Evolutionary conservation across 2,888 invertebrate species (phyloP), one percentile per base, ranked within the genome.

Genomic region (Heteropelma amictum): DNA sequence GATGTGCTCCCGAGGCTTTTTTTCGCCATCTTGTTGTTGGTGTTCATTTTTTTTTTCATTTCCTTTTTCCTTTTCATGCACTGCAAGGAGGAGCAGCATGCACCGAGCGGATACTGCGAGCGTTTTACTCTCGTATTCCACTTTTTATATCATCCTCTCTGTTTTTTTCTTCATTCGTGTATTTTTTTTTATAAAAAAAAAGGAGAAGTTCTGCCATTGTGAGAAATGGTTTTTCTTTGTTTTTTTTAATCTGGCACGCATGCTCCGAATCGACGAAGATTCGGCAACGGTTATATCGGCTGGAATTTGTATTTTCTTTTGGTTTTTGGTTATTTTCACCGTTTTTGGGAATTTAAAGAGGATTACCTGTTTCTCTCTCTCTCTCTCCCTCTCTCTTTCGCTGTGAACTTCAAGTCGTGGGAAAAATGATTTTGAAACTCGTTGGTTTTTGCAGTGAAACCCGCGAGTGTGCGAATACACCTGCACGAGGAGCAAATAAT

Each of bases 381-480:
- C n/a, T n/a, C n/a, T n/a, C n/a, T n/a, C n/a, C n/a, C n/a, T n/a
- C n/a, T n/a, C n/a, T n/a, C 10, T 26, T 14, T 63, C 8, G 10
- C 7, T 30, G 0, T 21, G 21, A 35, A n/a, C 12, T 19, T 23
- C 14, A 6, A 21, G 2, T 6, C 4, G 4, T 1, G 14, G n/a
- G 23, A 23, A 23, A 56, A n/a, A 19, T 2, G 19, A 30, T 30
- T 53, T 53, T 33, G 8, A 19, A 3, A 12, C 26, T 12, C 10
- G 21, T 21, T 4, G 21, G 17, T 23, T 47, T 28, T 73, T 38
- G 10, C 90, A 96, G 96, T 96, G 83, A 96, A 95, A 89, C 96
- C 96, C 3, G 92, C 93, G 80, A 93, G 93, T 81, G 94, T 95
- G 72, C 93, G 94, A 88, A 93, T 94, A 76, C 91, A 94, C 51